These are phyloP conservation scores for Eulemur albifrons DNA, from an alignment of 2,797 vertebrate genomes.

Conservation along the genomic window DNA sequence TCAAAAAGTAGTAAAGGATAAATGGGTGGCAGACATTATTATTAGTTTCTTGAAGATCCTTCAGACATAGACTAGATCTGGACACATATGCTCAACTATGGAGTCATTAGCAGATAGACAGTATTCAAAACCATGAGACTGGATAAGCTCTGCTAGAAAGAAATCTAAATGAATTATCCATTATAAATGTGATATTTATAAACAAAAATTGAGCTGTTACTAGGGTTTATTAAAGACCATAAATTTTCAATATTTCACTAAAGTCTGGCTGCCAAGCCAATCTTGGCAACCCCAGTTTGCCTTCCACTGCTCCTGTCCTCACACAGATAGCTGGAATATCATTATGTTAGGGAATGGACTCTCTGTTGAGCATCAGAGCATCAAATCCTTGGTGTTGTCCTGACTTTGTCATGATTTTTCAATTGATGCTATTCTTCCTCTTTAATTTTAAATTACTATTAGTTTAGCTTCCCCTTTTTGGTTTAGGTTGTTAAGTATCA, in stretches of 20 bases:
- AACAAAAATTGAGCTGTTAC: background rate
- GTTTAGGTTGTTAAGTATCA: background rate
- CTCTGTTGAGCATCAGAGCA: background rate
- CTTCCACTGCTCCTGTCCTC: background rate
- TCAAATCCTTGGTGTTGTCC: background rate
- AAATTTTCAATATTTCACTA: background rate
- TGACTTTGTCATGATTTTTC: constrained; percentile 12
- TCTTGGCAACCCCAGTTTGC: background rate
- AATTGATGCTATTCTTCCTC: background rate
- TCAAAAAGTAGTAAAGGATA: background rate
- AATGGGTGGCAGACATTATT: background rate
- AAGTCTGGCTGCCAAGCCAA: background rate
- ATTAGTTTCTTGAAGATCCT: background rate
- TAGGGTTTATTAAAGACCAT: background rate
- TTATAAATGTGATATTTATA: background rate
- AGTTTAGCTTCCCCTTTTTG: background rate
- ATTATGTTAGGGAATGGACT: background rate
- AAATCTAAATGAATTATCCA: background rate
- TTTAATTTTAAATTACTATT: constrained; percentile 29
- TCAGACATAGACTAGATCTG: background rate
- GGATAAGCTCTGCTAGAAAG: background rate
- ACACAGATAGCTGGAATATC: background rate
- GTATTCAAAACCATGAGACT: background rate
- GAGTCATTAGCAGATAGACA: background rate
- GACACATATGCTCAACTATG: background rate